Conservation (phyloP, 2,888 invertebrate genomes). For the Lasioglossum pauxillum region DNA sequence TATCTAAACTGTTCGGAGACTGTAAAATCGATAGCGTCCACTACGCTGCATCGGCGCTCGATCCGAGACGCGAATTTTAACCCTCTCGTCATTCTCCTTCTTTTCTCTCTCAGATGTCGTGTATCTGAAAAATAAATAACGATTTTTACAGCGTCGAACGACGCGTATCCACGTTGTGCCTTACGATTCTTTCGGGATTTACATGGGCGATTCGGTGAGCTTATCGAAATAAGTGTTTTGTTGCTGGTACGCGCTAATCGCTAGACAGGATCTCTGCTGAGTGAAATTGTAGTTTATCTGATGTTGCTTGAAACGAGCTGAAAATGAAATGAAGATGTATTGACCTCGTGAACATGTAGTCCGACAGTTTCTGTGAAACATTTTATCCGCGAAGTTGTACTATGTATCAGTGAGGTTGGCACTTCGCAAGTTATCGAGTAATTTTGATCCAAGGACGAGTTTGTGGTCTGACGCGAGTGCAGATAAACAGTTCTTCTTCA, state of each 20-base stretch:
- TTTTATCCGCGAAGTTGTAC: not conserved
- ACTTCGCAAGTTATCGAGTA: not conserved
- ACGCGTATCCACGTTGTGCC: not conserved
- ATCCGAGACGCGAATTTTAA: not conserved
- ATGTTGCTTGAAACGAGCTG: not conserved
- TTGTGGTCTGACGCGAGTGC: not conserved
- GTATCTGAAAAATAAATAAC: not conserved
- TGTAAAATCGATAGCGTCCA: slow-evolving; percentile 8
- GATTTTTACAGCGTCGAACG: not conserved
- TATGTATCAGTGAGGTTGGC: not conserved
- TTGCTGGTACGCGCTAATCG: not conserved
- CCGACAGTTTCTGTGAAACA: not conserved
- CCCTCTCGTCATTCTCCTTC: not conserved
- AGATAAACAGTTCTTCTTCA: not conserved
- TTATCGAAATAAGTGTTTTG: not conserved
- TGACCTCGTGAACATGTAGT: too few relatives aligned
- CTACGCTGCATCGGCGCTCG: not conserved
- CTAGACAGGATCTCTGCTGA: not conserved
- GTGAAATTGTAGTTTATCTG: not conserved
- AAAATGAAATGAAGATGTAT: not conserved
- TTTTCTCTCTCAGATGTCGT: not conserved
- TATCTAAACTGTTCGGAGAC: slow-evolving; percentile 22
- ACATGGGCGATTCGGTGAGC: not conserved
- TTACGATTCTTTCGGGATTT: not conserved
- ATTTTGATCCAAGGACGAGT: not conserved